Evolutionary conservation across 2,113 vertebrate genomes (phyloP).

Genomic region (Salvelinus sp.): DNA sequence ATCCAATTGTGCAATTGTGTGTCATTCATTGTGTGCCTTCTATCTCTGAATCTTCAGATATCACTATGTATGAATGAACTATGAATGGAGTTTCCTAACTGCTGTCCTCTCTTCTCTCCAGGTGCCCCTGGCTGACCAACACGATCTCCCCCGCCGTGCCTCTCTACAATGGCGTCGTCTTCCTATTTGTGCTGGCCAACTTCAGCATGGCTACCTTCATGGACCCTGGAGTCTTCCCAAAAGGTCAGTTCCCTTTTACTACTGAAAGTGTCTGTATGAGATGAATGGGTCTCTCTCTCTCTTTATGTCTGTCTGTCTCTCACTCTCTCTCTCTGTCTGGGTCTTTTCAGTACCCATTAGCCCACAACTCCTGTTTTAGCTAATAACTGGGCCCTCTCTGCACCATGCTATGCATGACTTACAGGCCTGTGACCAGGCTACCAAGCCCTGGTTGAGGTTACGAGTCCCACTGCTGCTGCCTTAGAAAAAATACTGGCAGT

Average conservation of each 20-base stretch:
- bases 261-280: not conserved
- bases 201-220: slow-evolving; percentile 99
- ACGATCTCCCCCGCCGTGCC: slow-evolving; percentile 91
- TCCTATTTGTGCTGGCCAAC: slow-evolving; percentile 98
- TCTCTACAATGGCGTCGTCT: slow-evolving; percentile 97
- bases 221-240: slow-evolving; percentile 96
- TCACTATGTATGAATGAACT: not conserved
- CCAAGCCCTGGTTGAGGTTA: too few species aligned
- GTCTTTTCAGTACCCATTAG: slow-evolving; percentile 26
- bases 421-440: not conserved
- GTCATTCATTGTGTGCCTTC: not conserved
- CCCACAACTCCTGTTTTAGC: slow-evolving; percentile 14
- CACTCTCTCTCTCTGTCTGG: not conserved
- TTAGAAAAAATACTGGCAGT: not conserved
- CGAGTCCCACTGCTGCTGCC: not conserved
- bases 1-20: not conserved
- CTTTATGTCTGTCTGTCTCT: not conserved
- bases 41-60: not conserved
- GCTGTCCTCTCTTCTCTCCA: slow-evolving; percentile 46
- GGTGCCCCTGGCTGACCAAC: slow-evolving; percentile 96
- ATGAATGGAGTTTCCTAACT: not conserved
- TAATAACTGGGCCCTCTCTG: not conserved
- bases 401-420: not conserved
- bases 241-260: slow-evolving; percentile 79
- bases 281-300: slow-evolving; percentile 1